Evolutionary conservation across 2,888 invertebrate genomes (phyloP), one percentile per base, ranked within the genome.

Genomic region (Acronicta leporina): DNA sequence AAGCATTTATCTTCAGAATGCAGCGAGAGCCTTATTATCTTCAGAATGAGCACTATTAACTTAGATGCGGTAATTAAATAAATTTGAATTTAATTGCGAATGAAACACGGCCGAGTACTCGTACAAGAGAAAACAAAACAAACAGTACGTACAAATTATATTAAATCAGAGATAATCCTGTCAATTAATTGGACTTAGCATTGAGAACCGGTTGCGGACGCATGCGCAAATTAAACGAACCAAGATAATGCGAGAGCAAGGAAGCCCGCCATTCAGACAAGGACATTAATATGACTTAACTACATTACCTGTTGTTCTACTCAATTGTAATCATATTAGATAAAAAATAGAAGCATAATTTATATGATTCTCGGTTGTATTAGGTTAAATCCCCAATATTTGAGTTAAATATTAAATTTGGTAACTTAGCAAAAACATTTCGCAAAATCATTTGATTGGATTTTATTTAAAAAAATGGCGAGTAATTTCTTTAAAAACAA

Each of bases 111-210:
- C 78, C 81, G 84, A 86, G 80, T 76, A 77, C 82, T 78, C 77
- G 79, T 64, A 72, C 77, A 83, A 85, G 86, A 87, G 85, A 85
- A 84, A 88, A 85, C 90, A 91, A 91, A 92, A 91, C 90, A 92
- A 92, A 93, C 91, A 88, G 83, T 83, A 91, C 87, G 84, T 82
- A 92, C 91, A 92, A 92, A 93, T 92, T 89, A 90, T 92, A 92
- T 93, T 92, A 91, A 92, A 92, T 94, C 93, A 89, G 87, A 92
- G 92, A 92, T 94, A 94, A 94, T 93, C 94, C 92, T 89, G 92
- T 92, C 94, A 93, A 94, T 94, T 94, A 94, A 94, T 94, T 90
- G 92, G 94, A 91, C 85, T 94, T 93, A 92, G 86, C 87, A 92
- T 88, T 88, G 88, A 87, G 86, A 92, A 92, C 92, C 90, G 92